These are phyloP conservation scores for Kryptolebias marmoratus DNA, from an alignment of 2,113 vertebrate genomes.

Conservation along the genomic window DNA sequence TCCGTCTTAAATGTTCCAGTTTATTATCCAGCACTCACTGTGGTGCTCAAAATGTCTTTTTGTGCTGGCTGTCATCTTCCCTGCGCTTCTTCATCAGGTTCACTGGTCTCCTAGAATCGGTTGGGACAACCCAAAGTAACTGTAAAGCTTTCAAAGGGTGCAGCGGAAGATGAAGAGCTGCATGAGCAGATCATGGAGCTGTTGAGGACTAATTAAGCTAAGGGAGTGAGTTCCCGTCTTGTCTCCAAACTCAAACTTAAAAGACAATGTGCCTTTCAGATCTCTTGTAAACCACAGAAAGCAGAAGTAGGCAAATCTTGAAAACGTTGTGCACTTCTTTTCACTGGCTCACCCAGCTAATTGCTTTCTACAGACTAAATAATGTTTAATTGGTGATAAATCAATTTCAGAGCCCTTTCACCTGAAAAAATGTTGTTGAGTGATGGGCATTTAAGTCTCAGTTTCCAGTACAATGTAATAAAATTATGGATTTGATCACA, in stretches of 20 bases:
- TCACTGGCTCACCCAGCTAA: not conserved
- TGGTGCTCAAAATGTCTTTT: constrained; percentile 13
- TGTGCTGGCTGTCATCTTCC: not conserved
- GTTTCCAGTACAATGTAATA: not conserved
- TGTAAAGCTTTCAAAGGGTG: constrained; percentile 53
- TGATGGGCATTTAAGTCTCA: not conserved
- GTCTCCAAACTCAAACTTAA: constrained; percentile 60
- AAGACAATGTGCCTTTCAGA: constrained; percentile 46
- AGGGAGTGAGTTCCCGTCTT: constrained; percentile 27
- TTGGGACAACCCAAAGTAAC: constrained; percentile 25
- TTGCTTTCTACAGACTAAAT: constrained; percentile 2
- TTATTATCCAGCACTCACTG: not conserved
- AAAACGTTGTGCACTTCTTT: constrained; percentile 14
- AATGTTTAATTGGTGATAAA: not conserved
- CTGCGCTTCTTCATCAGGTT: constrained; percentile 31
- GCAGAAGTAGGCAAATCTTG: not conserved
- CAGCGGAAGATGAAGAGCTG: constrained; percentile 53
- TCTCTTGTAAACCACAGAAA: constrained; percentile 35
- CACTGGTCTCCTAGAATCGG: constrained; percentile 40
- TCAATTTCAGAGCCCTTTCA: not conserved
- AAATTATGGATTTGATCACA: too few species aligned
- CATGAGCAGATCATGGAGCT: constrained; percentile 41
- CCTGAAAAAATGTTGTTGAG: too few species aligned
- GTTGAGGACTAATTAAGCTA: constrained; percentile 61
- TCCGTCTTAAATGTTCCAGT: constrained; percentile 7